These are phyloP conservation scores for Meteorus cinctellus DNA, from an alignment of 2,888 invertebrate species.

Conservation along the genomic window DNA sequence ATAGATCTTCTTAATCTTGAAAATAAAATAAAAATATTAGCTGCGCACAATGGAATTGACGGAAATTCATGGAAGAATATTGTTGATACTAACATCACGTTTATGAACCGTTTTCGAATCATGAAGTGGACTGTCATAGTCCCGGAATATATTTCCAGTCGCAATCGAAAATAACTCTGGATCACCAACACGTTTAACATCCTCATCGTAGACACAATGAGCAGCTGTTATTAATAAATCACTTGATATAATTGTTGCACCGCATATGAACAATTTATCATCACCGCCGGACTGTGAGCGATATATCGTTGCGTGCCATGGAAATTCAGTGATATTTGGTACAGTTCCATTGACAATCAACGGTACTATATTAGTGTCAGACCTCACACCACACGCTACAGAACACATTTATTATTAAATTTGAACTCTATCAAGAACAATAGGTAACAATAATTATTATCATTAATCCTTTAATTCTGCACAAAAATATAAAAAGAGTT, in stretches of 20 bases:
- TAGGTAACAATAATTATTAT: slow-evolving; percentile 1
- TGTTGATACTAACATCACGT: slow-evolving; percentile 47
- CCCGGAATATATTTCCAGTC: slow-evolving; percentile 68
- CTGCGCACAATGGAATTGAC: neutral
- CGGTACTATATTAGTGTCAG: slow-evolving; percentile 48
- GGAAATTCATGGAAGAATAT: neutral
- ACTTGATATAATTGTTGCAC: slow-evolving; percentile 69
- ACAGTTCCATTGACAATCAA: slow-evolving; percentile 62
- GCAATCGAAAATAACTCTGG: slow-evolving; percentile 59
- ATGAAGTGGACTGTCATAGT: slow-evolving; percentile 60
- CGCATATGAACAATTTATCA: slow-evolving; percentile 66
- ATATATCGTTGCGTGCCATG: slow-evolving; percentile 72
- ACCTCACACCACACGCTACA: slow-evolving; percentile 68
- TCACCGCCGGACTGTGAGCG: slow-evolving; percentile 39
- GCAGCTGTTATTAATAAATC: slow-evolving; percentile 72
- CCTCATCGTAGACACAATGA: slow-evolving; percentile 70
- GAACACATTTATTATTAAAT: slow-evolving; percentile 44
- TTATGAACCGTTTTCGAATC: slow-evolving; percentile 56
- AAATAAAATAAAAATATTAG: slow-evolving; percentile 40
- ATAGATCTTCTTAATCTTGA: slow-evolving; percentile 64
- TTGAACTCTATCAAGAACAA: neutral
- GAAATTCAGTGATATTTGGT: slow-evolving; percentile 66
- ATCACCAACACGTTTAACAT: slow-evolving; percentile 45
- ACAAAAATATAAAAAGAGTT: neutral
- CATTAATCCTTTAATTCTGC: slow-evolving; percentile 22